These are phyloP conservation scores for Apamea monoglypha DNA, from an alignment of 2,888 invertebrate species.

Conservation along the genomic window DNA sequence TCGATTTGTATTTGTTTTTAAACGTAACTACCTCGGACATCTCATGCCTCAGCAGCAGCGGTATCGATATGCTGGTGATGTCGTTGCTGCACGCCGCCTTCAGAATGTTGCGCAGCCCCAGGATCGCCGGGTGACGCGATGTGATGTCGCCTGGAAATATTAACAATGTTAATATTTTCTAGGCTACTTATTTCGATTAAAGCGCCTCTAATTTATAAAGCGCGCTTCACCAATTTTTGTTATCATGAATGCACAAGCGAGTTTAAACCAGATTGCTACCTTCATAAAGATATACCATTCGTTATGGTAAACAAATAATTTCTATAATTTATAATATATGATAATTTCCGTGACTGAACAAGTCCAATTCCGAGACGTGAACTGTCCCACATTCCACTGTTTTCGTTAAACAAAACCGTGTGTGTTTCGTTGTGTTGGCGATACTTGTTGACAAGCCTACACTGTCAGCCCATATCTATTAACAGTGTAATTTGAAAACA, in stretches of 20 bases:
- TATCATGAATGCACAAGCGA: neutral
- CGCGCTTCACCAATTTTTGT: neutral
- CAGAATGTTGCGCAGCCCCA: conserved; percentile 98
- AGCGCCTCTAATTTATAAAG: neutral
- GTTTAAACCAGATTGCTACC: neutral
- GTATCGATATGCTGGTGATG: conserved; percentile 97
- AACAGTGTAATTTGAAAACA: neutral
- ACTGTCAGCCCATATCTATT: neutral
- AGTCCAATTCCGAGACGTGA: neutral
- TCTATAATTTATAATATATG: no score
- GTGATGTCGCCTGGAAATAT: conserved; percentile 94
- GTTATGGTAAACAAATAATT: neutral
- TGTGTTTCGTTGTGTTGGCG: no score
- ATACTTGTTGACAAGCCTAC: neutral
- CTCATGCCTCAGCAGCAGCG: conserved; percentile 97
- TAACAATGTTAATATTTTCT: no score
- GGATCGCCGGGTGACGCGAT: conserved; percentile 98
- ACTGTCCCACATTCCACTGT: neutral
- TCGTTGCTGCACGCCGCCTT: conserved; percentile 99
- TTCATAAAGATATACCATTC: neutral
- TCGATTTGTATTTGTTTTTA: neutral
- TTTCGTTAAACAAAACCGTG: neutral
- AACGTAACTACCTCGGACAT: conserved; percentile 94
- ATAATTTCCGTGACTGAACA: no score
- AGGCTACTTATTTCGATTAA: neutral